These are phyloP conservation scores for Agapostemon virescens DNA, from an alignment of 2,888 invertebrate genomes.

Conservation along the genomic window DNA sequence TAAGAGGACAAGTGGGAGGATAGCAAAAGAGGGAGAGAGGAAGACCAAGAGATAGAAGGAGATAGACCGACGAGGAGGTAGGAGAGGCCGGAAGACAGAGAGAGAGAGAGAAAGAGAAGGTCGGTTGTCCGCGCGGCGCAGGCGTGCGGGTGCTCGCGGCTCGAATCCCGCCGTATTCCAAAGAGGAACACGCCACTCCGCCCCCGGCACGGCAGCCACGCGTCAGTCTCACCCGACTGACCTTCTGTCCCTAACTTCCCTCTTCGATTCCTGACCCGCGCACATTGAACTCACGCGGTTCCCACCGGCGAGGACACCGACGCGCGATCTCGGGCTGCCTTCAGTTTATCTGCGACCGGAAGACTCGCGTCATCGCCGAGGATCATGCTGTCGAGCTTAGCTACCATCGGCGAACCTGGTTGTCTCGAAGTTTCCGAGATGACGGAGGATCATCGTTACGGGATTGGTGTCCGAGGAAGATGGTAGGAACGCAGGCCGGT, in stretches of 20 bases:
- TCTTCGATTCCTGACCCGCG: constrained; percentile 68
- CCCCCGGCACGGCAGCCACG: constrained; percentile 78
- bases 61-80: constrained; percentile 24
- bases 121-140: constrained; percentile 71
- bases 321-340: constrained; percentile 35
- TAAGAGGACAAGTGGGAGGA: constrained; percentile 43
- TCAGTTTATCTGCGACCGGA: constrained; percentile 38
- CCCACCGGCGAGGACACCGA: constrained; percentile 44
- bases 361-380: constrained; percentile 9
- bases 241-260: constrained; percentile 72
- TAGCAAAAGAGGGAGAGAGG: constrained; percentile 21
- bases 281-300: constrained; percentile 65
- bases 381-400: constrained; percentile 42
- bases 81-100: constrained; percentile 31
- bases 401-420: constrained; percentile 25
- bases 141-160: constrained; percentile 74
- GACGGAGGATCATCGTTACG: constrained; percentile 33
- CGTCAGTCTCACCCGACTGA: constrained; percentile 75
- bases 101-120: constrained; percentile 54
- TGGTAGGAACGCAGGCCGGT: constrained; percentile 16
- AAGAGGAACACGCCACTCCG: constrained; percentile 78
- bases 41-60: constrained; percentile 22
- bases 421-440: neutral
- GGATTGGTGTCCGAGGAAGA: constrained; percentile 28
- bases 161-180: constrained; percentile 76